Percentiles rank a stretch among this genome's conserved stretches.
Conservation (phyloP, 1,140 invertebrate species). For the Globodera rostochiensis region DNA sequence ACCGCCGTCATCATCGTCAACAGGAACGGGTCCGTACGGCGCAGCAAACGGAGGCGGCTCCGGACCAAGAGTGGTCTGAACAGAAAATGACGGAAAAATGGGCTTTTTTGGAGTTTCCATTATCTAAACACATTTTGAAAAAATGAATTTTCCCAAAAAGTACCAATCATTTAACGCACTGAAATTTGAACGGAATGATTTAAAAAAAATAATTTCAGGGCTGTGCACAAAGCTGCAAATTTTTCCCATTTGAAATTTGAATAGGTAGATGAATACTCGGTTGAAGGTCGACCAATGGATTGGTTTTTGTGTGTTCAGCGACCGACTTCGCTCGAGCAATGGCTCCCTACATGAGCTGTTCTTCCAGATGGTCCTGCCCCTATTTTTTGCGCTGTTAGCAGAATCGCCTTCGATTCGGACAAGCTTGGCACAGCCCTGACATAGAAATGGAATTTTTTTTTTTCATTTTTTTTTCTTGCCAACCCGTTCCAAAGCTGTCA, state of each 20-base stretch:
- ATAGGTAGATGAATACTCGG: not conserved
- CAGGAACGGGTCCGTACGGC: not conserved
- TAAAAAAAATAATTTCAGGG: not conserved
- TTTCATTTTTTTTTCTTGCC: not conserved
- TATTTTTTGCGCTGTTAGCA: not conserved
- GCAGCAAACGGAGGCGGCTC: constrained; percentile 20
- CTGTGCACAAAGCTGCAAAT: not conserved
- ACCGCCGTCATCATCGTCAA: not conserved
- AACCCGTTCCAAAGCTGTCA: constrained; percentile 1
- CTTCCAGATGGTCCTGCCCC: no score
- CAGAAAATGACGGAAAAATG: not conserved
- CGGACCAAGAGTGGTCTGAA: not conserved
- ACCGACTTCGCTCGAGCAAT: not conserved
- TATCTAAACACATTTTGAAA: no score
- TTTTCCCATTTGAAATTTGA: not conserved
- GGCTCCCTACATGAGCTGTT: not conserved
- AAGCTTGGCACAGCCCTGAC: not conserved
- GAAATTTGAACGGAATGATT: no score
- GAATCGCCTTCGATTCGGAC: not conserved
- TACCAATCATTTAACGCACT: no score
- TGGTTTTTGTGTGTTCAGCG: not conserved
- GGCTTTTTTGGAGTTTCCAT: no score
- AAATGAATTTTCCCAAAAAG: no score
- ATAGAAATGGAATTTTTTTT: not conserved
- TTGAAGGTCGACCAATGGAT: not conserved